Base-by-base conservation (phyloP, 2,888 invertebrate species). In the Megastigmus dorsalis region DNA sequence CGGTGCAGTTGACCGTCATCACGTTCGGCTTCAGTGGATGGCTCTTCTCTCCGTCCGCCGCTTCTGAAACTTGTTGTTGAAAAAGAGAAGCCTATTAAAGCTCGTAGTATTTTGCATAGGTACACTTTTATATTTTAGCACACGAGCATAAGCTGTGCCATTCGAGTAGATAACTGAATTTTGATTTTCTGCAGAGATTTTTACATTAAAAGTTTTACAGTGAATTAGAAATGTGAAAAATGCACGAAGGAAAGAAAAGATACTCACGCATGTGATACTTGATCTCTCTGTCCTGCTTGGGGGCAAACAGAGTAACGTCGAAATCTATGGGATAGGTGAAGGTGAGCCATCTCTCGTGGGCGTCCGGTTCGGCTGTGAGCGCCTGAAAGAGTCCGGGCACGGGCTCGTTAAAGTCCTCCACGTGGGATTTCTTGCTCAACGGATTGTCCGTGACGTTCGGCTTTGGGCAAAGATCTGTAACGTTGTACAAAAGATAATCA, bases 1-100 rank as follows among this genome's bases (percentile, higher is more conserved):
- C 97, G 0, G 97, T 97, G 88, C 97, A 97, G 89, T 97, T 97
- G 9, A 95, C 90, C 1, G 93, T 94, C 73, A 93, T 89, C 62
- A 92, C 89, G 84, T 93, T 92, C 15, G 90, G 90, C 80, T 90
- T 91, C 43, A 90, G 83, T 0, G 91, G 83, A 67, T 84, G 90
- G 81, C 91, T 91, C 5, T 92, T 89, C 59, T 93, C 92, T 78
- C 92, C 92, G 77, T 93, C 93, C 63, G 92, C 90, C 77, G 91
- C 92, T 88, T 93, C 94, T 93, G 88, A 62, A 30, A 57, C 60
- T 7, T 7, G 23, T 15, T 33, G 9, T 15, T 5, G n/a, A n/a
- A n/a, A n/a, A n/a, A n/a, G n/a, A n/a, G n/a, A n/a, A n/a, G n/a
- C n/a, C n/a, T n/a, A n/a, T n/a, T n/a, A n/a, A n/a, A n/a, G n/a